phyloP scores from a whole-genome alignment of 2,113 vertebrate genomes.

The Protobothrops mucrosquamatus region DNA sequence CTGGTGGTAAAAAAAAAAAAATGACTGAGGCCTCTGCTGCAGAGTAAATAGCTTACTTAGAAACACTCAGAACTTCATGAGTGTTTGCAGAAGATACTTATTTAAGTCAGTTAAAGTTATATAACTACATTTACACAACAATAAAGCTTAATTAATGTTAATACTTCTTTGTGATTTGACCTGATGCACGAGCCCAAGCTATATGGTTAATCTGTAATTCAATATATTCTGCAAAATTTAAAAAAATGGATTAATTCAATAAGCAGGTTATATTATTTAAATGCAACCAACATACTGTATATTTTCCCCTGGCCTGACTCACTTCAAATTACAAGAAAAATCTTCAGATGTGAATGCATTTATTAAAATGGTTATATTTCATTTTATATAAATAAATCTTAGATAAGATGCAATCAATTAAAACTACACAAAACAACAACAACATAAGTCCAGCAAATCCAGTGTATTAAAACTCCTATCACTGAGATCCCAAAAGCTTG shows the following conservation, averaged over 20 bases:
- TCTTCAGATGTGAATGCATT: background rate
- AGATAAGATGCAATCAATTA: background rate
- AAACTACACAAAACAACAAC: background rate
- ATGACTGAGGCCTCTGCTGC: background rate
- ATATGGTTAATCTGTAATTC: background rate
- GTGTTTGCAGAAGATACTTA: background rate
- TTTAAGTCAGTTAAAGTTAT: background rate
- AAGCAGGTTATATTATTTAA: background rate
- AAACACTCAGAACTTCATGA: background rate
- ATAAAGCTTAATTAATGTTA: background rate
- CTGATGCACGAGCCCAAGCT: background rate
- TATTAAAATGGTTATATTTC: background rate
- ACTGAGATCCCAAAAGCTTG: background rate
- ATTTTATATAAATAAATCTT: background rate
- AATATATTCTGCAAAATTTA: background rate
- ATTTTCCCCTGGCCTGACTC: background rate
- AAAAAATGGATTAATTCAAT: background rate
- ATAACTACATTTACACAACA: background rate
- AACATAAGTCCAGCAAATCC: background rate
- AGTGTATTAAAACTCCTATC: background rate
- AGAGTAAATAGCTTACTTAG: background rate
- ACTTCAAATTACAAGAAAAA: background rate
- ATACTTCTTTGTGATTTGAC: background rate
- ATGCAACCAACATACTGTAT: background rate
- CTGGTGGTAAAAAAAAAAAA: no score